These are phyloP conservation scores for Squalus acanthias DNA, from an alignment of 2,797 vertebrate species.

Conservation along the genomic window DNA sequence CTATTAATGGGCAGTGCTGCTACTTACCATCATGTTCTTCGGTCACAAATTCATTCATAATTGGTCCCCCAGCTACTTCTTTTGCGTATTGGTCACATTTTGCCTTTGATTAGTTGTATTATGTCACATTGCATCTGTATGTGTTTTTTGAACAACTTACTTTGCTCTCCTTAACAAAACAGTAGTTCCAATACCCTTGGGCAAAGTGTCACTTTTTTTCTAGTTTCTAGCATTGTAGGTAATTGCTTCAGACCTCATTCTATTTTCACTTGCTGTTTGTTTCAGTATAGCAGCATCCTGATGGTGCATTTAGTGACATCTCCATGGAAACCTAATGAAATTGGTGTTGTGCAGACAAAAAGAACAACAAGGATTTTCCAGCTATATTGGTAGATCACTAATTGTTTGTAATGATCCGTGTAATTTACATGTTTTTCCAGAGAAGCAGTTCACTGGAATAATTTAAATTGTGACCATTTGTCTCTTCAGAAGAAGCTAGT, in stretches of 20 bases:
- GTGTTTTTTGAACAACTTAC: background rate
- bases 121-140: background rate
- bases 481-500: background rate
- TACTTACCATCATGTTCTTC: background rate
- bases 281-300: background rate
- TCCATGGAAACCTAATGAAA: conserved; percentile 34
- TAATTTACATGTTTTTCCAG: conserved; percentile 18
- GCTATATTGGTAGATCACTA: background rate
- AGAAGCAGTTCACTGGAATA: background rate
- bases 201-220: conserved; percentile 13
- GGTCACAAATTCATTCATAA: conserved; percentile 4
- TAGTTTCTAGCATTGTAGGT: background rate
- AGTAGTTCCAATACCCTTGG: background rate
- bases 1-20: background rate
- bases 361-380: conserved; percentile 8
- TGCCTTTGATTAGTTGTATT: background rate
- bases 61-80: background rate
- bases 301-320: conserved; percentile 26
- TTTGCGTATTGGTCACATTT: background rate
- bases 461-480: conserved; percentile 17
- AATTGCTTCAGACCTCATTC: conserved; percentile 23
- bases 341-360: conserved; percentile 20
- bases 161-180: background rate
- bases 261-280: conserved; percentile 27
- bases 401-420: conserved; percentile 10